Evolutionary conservation across 1,140 invertebrate species (phyloP).

Genomic region (Drosophila rhopaloa): DNA sequence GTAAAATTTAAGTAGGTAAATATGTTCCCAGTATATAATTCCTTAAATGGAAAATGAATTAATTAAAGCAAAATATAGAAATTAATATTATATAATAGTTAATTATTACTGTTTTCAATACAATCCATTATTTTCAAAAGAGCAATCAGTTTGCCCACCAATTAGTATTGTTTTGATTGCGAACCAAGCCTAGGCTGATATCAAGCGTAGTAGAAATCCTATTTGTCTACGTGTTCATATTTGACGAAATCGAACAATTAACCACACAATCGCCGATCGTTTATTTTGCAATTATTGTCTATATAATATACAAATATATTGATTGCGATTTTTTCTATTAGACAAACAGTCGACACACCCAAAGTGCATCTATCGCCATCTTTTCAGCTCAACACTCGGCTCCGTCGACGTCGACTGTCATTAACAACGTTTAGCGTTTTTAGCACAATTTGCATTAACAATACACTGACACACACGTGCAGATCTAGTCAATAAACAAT

Average conservation of each 20-base stretch:
- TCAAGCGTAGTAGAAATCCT: constrained; percentile 6
- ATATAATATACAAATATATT: constrained; percentile 50
- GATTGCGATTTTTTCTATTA: constrained; percentile 42
- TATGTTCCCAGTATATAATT: background rate
- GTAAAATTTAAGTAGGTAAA: no score
- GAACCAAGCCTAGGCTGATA: background rate
- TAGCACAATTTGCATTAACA: constrained; percentile 62
- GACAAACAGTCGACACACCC: constrained; percentile 68
- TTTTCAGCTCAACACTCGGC: constrained; percentile 49
- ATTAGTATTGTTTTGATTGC: constrained; percentile 23
- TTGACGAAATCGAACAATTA: constrained; percentile 46
- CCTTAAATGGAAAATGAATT: no score
- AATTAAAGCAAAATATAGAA: no score
- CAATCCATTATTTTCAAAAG: background rate
- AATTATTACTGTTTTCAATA: background rate
- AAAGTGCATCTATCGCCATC: constrained; percentile 70
- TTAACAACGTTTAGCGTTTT: constrained; percentile 75
- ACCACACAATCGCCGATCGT: constrained; percentile 30
- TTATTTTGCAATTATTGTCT: constrained; percentile 66
- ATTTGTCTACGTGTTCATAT: constrained; percentile 16
- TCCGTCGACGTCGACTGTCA: constrained; percentile 63
- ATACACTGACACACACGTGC: constrained; percentile 36
- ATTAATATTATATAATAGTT: no score
- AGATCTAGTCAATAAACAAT: constrained; percentile 68
- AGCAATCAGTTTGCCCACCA: background rate